Percentiles rank a stretch among this genome's conserved stretches.
phyloP scores from a whole-genome alignment of 1,140 invertebrate species.

The Psix sp. region DNA sequence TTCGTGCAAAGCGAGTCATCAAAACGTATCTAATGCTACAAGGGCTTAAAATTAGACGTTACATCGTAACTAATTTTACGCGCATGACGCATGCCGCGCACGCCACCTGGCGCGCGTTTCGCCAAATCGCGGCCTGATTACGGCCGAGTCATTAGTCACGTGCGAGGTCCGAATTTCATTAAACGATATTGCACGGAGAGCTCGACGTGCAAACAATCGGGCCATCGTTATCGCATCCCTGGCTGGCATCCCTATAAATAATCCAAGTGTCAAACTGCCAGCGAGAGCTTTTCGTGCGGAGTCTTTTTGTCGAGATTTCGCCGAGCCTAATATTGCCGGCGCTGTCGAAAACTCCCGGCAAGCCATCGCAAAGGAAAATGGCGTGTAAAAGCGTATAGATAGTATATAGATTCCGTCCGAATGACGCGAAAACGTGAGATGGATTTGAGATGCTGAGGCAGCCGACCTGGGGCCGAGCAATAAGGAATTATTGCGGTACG shows the following conservation, averaged over 20 bases:
- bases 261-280: conserved; percentile 47
- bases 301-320: conserved; percentile 49
- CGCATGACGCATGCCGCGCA: conserved; percentile 26
- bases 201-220: conserved; percentile 23
- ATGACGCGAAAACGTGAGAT: conserved; percentile 61
- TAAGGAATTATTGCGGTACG: conserved; percentile 78
- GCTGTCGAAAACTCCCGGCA: conserved; percentile 48
- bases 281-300: conserved; percentile 33
- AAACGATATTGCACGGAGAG: neutral
- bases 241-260: conserved; percentile 44
- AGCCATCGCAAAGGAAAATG: conserved; percentile 53
- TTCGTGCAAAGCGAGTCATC: conserved; percentile 39
- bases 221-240: no score
- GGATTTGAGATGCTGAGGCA: conserved; percentile 29
- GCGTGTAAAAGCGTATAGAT: conserved; percentile 60
- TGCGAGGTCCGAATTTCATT: neutral
- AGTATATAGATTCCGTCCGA: conserved; percentile 60
- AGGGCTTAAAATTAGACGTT: conserved; percentile 54
- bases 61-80: conserved; percentile 50
- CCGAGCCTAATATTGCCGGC: conserved; percentile 54
- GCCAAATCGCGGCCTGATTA: conserved; percentile 25
- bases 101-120: conserved; percentile 44
- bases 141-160: neutral
- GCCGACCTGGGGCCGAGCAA: conserved; percentile 65
- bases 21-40: conserved; percentile 44